These are phyloP conservation scores for Dyspetes luteomarginatus DNA, from an alignment of 2,888 invertebrate genomes.

Conservation along the genomic window DNA sequence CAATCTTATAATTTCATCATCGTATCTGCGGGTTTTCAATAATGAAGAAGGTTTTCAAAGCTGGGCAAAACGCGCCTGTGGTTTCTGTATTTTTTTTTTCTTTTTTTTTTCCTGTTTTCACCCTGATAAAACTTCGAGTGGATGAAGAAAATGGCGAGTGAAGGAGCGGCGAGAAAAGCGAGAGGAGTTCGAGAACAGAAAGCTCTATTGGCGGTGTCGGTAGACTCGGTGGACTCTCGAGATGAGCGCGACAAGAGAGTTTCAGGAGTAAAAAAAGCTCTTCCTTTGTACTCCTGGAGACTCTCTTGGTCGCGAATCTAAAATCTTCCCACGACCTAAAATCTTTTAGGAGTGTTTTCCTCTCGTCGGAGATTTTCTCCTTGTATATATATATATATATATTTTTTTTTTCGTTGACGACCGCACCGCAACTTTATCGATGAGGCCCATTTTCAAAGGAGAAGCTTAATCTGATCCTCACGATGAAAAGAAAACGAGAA, in stretches of 20 bases:
- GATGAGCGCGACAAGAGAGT: constrained; percentile 20
- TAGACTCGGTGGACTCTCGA: constrained; percentile 32
- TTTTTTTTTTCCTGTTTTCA: constrained; percentile 23
- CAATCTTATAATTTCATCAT: background rate
- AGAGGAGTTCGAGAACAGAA: constrained; percentile 23
- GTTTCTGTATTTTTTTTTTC: constrained; percentile 4
- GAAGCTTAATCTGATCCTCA: background rate
- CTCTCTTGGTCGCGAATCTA: constrained; percentile 20
- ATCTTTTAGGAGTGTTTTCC: constrained; percentile 38
- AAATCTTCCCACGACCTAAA: constrained; percentile 26
- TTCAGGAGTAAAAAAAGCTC: background rate
- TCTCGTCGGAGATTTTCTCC: constrained; percentile 2
- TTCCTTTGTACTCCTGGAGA: too few species aligned
- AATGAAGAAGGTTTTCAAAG: constrained; percentile 49
- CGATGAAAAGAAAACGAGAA: background rate
- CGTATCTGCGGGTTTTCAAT: constrained; percentile 34
- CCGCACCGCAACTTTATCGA: constrained; percentile 26
- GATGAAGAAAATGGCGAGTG: constrained; percentile 5
- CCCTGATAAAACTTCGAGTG: constrained; percentile 48
- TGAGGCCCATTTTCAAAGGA: constrained; percentile 21
- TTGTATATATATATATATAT: constrained; percentile 9
- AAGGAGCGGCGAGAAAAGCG: constrained; percentile 3
- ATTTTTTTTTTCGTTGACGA: constrained; percentile 6
- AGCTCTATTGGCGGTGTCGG: background rate
- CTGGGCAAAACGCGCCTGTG: background rate